A percentile compares a stretch with the other conserved stretches of the same genome.
phyloP scores from a whole-genome alignment of 2,797 vertebrate species.

The Coluber constrictor region DNA sequence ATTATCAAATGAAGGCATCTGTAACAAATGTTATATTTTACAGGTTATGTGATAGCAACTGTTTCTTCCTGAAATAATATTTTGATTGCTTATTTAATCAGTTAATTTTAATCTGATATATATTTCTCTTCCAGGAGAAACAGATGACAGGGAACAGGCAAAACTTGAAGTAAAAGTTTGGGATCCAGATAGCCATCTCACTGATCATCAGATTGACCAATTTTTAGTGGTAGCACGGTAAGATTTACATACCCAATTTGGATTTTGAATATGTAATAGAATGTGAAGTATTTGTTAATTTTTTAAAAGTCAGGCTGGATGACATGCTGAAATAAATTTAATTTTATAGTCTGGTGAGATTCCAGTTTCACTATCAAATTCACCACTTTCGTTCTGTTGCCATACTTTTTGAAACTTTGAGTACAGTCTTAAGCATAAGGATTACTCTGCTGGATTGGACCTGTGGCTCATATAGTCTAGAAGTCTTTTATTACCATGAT shows the following conservation, averaged over 20 bases:
- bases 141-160: slow-evolving; percentile 92
- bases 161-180: slow-evolving; percentile 96
- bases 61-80: neutral
- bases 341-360: neutral
- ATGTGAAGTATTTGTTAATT: neutral
- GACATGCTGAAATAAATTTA: neutral
- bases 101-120: slow-evolving; percentile 50
- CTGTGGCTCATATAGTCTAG: neutral
- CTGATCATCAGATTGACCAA: slow-evolving; percentile 96
- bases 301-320: neutral
- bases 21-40: neutral
- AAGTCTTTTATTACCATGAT: neutral
- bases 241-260: slow-evolving; percentile 58
- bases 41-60: neutral
- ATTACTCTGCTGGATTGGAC: neutral
- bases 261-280: slow-evolving; percentile 6
- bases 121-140: slow-evolving; percentile 78
- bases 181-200: slow-evolving; percentile 95
- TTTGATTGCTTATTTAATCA: slow-evolving; percentile 22
- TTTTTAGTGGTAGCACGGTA: slow-evolving; percentile 97
- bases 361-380: neutral
- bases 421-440: neutral
- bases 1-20: neutral
- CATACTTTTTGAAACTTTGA: neutral
- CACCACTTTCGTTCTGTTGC: neutral